Percentiles rank a stretch among this genome's conserved stretches.
Conservation (phyloP, 2,113 vertebrate species). For the Mustela lutreola region DNA sequence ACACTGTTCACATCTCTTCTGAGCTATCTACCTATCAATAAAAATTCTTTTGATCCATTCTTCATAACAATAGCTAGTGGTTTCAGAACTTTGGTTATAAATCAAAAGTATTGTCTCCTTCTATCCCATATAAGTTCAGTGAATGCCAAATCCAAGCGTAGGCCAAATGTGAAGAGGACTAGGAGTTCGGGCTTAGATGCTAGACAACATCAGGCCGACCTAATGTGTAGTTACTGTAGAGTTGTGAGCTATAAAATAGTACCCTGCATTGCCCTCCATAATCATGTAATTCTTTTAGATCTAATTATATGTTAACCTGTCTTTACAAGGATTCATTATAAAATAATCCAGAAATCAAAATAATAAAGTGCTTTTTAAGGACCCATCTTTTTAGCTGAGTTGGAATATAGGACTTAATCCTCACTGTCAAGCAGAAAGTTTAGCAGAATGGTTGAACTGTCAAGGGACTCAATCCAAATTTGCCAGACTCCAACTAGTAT, state of each 20-base stretch:
- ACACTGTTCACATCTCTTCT: background rate
- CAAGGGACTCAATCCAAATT: background rate
- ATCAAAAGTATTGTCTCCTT: slow-evolving; percentile 22
- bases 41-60: background rate
- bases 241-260: background rate
- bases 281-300: background rate
- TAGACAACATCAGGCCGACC: background rate
- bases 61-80: slow-evolving; percentile 11
- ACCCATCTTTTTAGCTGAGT: background rate
- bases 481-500: background rate
- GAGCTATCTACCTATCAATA: background rate
- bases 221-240: background rate
- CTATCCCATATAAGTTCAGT: background rate
- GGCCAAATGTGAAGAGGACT: background rate
- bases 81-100: slow-evolving; percentile 11
- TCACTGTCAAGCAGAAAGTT: background rate
- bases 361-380: background rate
- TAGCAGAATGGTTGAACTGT: background rate
- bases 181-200: background rate
- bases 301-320: slow-evolving; percentile 19
- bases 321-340: background rate
- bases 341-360: background rate
- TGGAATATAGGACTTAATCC: background rate
- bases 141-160: background rate
- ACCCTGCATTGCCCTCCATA: background rate